phyloP scores from a whole-genome alignment of 2,797 vertebrate genomes.

The Acanthornis magna region DNA sequence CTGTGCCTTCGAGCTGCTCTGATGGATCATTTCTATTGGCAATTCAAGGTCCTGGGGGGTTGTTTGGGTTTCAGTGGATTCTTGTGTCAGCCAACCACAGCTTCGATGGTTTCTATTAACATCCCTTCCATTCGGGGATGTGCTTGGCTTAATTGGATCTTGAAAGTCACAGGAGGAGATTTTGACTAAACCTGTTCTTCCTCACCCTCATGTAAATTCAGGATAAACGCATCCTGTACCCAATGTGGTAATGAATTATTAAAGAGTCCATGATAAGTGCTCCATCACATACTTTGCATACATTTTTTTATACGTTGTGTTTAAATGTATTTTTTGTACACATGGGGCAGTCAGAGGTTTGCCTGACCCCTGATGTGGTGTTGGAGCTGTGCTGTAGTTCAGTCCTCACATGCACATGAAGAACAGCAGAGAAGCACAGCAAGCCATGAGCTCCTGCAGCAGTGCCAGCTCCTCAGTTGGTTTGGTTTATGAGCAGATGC shows the following conservation, averaged over 20 bases:
- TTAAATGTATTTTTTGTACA: neutral
- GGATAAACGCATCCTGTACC: neutral
- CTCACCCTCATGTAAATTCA: neutral
- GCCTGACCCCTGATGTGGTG: neutral
- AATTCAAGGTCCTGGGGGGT: neutral
- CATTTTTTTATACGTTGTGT: neutral
- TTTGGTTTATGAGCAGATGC: conserved; percentile 32
- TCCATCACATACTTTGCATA: neutral
- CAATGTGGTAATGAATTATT: neutral
- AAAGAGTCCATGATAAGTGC: neutral
- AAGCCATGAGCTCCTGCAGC: neutral
- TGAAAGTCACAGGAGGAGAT: neutral
- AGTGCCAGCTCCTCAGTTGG: conserved; percentile 22
- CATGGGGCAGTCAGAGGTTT: neutral
- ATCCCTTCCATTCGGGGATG: conserved; percentile 17
- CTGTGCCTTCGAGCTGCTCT: neutral
- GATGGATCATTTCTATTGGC: neutral
- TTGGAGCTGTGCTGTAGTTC: neutral
- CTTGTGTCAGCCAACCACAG: neutral
- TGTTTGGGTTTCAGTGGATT: neutral
- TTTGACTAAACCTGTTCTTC: conserved; percentile 14
- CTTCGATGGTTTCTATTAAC: neutral
- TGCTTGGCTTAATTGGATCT: conserved; percentile 7
- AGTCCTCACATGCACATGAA: neutral
- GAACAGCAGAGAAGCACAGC: neutral